A percentile compares a stretch with the other conserved stretches of the same genome.
Evolutionary conservation across 2,113 vertebrate species (phyloP).

Genomic region (Phoenicopterus ruber): DNA sequence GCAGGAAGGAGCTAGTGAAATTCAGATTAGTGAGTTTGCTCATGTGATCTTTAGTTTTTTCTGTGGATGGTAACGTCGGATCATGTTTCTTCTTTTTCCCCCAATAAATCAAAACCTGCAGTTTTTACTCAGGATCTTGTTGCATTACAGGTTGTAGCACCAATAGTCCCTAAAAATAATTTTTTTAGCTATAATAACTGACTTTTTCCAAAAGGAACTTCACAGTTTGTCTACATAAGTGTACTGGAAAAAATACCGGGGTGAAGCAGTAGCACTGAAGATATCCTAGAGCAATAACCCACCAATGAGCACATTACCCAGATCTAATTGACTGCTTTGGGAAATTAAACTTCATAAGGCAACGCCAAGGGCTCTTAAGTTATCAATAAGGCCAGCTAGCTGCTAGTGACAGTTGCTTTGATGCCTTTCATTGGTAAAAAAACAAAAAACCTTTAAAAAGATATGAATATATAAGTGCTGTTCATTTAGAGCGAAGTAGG

Average conservation of each 20-base stretch:
- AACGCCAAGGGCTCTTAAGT: constrained; percentile 19
- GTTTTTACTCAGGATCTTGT: not conserved
- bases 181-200: not conserved
- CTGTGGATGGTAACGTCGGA: not conserved
- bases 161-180: not conserved
- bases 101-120: not conserved
- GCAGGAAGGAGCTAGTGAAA: not conserved
- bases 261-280: not conserved
- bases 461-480: not conserved
- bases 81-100: not conserved
- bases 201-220: not conserved
- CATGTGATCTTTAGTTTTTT: not conserved
- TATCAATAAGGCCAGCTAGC: constrained; percentile 46
- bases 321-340: constrained; percentile 65
- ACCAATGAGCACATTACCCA: not conserved
- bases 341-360: constrained; percentile 67
- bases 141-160: not conserved
- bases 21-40: not conserved
- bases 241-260: not conserved
- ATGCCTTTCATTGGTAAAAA: constrained; percentile 34
- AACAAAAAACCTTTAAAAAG: not conserved
- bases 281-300: constrained; percentile 44
- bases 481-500: not conserved
- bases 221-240: not conserved
- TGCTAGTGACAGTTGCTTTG: constrained; percentile 45